Base-by-base conservation (phyloP, 2,888 invertebrate genomes). In the Phasia obesa region DNA sequence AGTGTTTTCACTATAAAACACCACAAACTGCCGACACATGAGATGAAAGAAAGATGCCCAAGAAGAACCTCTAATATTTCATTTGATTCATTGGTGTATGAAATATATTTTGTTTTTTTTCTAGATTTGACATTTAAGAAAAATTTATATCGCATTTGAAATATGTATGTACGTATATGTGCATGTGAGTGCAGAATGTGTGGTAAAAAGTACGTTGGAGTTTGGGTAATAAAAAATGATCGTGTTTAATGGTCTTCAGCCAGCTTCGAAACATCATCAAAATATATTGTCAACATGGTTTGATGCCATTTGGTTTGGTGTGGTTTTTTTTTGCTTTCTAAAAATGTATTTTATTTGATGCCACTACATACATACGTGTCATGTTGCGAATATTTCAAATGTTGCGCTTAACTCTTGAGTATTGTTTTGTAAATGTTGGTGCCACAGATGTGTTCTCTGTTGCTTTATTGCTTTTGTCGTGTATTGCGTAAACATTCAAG, bases 341-440 rank as follows among this genome's bases (percentile, higher is more conserved):
- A n/a, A 9, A n/a, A 64, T 15, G 27, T 25, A 57, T 75, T 47
- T 73, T 27, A 57, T 67, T 60, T 73, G 19, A 74, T 57, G 62
- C 47, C 67, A 51, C 25, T 38, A 27, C 51, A 27, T 38, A 27
- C 51, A 27, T 67, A 60, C 79, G 60, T 83, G 79, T 79, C 75
- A 79, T 79, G 75, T 83, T 65, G 64, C 70, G 75, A 75, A 67
- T 65, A 77, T 53, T 74, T 64, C 57, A 70, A 59, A 35, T 74
- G 35, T 15, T 38, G 17, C 15, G 9, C 15, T 67, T 11, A 13
- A n/a, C 19, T 2, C 13, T 5, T 7, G 2, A 31, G 7, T 60
- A 17, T 53, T 38, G 57, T 59, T 27, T 27, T 38, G 42, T 47
- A 49, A 64, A 35, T 77, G 35, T 70, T 62, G 17, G 19, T 42